These are phyloP conservation scores for Atrichornis clamosus DNA, from an alignment of 2,113 vertebrate genomes.

Conservation along the genomic window DNA sequence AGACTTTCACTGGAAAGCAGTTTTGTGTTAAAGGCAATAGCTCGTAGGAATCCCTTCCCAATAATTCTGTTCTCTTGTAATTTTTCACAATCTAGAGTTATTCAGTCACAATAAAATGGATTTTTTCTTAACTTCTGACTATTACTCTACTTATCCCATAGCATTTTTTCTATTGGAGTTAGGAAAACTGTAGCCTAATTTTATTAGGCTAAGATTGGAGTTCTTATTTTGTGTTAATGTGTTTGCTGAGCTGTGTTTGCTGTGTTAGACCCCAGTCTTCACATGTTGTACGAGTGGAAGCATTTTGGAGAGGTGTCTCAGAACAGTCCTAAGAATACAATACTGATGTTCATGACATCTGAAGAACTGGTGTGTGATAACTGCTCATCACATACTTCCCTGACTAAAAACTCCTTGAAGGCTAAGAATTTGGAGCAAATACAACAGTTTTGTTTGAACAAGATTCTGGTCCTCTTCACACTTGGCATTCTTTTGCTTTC, in stretches of 20 bases:
- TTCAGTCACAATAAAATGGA: neutral
- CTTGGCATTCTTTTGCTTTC: neutral
- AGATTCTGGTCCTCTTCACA: neutral
- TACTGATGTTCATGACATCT: neutral
- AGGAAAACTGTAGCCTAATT: neutral
- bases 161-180: neutral
- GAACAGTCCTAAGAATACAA: neutral
- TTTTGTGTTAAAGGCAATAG: neutral
- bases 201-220: neutral
- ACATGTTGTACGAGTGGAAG: neutral
- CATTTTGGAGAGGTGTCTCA: neutral
- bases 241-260: neutral
- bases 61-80: neutral
- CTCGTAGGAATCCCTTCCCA: neutral
- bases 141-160: neutral
- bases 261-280: neutral
- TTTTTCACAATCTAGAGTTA: neutral
- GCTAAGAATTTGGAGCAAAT: neutral
- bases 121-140: neutral
- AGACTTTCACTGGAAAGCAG: neutral
- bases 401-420: neutral
- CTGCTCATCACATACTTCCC: neutral
- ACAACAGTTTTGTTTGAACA: neutral
- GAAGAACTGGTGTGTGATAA: neutral
- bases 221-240: neutral